Evolutionary conservation across 2,888 invertebrate genomes (phyloP).

Genomic region (Bembecia ichneumoniformis): DNA sequence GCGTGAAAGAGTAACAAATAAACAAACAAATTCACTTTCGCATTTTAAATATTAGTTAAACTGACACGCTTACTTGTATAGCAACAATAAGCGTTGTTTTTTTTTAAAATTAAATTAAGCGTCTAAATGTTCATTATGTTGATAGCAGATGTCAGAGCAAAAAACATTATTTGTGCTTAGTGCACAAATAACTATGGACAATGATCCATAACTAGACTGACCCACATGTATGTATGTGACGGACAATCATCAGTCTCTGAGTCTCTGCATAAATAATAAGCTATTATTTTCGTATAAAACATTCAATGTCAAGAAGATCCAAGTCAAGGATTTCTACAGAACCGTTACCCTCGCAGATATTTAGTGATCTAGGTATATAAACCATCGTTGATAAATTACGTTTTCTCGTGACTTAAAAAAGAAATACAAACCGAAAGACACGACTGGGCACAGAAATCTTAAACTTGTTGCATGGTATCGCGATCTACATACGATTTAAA

Average conservation of each 20-base stretch:
- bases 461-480: slow-evolving; percentile 16
- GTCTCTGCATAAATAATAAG: slow-evolving; percentile 59
- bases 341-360: background rate
- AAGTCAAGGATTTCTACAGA: background rate
- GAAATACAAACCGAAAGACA: slow-evolving; percentile 19
- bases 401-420: slow-evolving; percentile 21
- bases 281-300: slow-evolving; percentile 29
- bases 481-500: slow-evolving; percentile 20
- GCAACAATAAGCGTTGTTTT: background rate
- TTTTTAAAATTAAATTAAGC: slow-evolving; percentile 13
- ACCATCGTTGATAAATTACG: slow-evolving; percentile 15
- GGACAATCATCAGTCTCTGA: slow-evolving; percentile 43
- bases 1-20: too few relatives aligned
- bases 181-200: too few relatives aligned
- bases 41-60: background rate
- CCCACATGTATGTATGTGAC: slow-evolving; percentile 46
- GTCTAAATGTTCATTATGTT: slow-evolving; percentile 18
- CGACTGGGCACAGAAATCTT: slow-evolving; percentile 15
- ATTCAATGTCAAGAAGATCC: background rate
- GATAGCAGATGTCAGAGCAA: slow-evolving; percentile 49
- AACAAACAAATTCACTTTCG: too few relatives aligned
- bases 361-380: background rate
- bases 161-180: slow-evolving; percentile 36
- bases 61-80: background rate
- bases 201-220: slow-evolving; percentile 18